Percentiles rank a stretch among this genome's conserved stretches.
phyloP scores from a whole-genome alignment of 2,797 vertebrate species.

The Podargus strigoides region DNA sequence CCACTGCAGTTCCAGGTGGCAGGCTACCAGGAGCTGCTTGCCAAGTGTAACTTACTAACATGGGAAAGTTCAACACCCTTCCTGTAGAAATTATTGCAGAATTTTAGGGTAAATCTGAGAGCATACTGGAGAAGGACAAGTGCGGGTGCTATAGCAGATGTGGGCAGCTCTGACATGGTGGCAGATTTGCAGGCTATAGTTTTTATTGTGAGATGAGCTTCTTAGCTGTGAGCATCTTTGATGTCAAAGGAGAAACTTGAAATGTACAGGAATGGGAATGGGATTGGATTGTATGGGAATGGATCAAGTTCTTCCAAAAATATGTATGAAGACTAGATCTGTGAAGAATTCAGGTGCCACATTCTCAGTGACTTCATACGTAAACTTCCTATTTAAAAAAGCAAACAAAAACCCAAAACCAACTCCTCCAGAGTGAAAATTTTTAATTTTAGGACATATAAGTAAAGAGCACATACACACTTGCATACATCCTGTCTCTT shows the following conservation, averaged over 20 bases:
- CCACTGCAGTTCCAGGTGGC: constrained; percentile 26
- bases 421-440: background rate
- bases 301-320: background rate
- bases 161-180: background rate
- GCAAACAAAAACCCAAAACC: background rate
- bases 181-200: background rate
- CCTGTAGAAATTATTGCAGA: background rate
- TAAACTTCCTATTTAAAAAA: background rate
- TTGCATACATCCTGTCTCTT: background rate
- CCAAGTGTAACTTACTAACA: background rate
- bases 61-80: constrained; percentile 22
- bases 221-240: background rate
- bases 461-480: background rate
- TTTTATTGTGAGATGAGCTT: background rate
- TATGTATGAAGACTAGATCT: background rate
- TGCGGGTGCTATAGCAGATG: background rate
- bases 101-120: background rate
- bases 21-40: constrained; percentile 12
- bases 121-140: background rate
- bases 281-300: background rate
- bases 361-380: background rate
- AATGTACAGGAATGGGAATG: background rate
- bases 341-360: background rate
- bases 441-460: background rate
- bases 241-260: background rate